Conservation (phyloP, 2,888 invertebrate genomes). For the Drosophila robusta region DNA sequence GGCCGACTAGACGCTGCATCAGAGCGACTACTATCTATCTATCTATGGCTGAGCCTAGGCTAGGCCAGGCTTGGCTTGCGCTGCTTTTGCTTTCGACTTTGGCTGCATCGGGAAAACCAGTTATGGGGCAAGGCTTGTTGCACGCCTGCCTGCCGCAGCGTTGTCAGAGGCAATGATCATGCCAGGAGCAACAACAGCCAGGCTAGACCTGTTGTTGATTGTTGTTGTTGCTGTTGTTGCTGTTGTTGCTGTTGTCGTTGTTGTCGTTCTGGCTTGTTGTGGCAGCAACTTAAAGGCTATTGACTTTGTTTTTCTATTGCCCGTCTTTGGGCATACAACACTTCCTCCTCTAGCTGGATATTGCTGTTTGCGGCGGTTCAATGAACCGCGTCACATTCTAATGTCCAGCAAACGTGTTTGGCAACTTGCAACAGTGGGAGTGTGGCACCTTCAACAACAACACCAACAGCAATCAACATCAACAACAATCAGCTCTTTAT, state of each 20-base stretch:
- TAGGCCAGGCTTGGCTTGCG: slow-evolving; percentile 22
- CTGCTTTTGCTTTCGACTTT: slow-evolving; percentile 18
- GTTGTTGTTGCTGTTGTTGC: slow-evolving; percentile 24
- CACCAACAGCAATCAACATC: slow-evolving; percentile 14
- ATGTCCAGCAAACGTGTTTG: slow-evolving; percentile 74
- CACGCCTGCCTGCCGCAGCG: slow-evolving; percentile 46
- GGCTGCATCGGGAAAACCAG: slow-evolving; percentile 52
- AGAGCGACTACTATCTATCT: slow-evolving; percentile 67
- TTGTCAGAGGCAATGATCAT: slow-evolving; percentile 62
- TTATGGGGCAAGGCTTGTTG: slow-evolving; percentile 76
- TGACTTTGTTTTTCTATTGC: slow-evolving; percentile 77
- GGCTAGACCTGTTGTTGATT: slow-evolving; percentile 70
- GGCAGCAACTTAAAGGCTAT: slow-evolving; percentile 65
- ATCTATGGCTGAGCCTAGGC: slow-evolving; percentile 59
- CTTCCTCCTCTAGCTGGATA: slow-evolving; percentile 67
- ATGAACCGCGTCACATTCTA: slow-evolving; percentile 69
- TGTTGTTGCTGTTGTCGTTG: slow-evolving; percentile 12
- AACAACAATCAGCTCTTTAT: slow-evolving; percentile 33
- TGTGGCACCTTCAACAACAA: slow-evolving; percentile 13
- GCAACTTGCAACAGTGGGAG: slow-evolving; percentile 55
- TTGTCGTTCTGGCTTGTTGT: slow-evolving; percentile 35
- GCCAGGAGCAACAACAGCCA: slow-evolving; percentile 65
- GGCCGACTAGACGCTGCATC: slow-evolving; percentile 32
- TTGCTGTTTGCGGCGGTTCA: slow-evolving; percentile 54
- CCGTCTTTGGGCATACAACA: slow-evolving; percentile 60